These are phyloP conservation scores for Cremastobaeus sp. DNA, from an alignment of 2,888 invertebrate species.

Conservation along the genomic window DNA sequence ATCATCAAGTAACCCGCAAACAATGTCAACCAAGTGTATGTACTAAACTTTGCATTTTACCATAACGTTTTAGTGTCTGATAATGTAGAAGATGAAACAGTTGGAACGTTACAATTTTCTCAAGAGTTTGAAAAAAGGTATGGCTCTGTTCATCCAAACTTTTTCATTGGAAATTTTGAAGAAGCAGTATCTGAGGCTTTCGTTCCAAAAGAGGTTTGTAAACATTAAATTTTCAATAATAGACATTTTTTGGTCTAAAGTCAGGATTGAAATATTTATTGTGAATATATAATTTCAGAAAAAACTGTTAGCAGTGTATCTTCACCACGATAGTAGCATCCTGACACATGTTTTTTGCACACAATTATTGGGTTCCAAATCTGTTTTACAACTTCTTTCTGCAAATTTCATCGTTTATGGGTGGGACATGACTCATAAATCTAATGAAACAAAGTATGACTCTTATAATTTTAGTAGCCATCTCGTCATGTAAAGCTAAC, in stretches of 20 bases:
- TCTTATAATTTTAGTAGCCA: no score
- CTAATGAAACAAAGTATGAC: constrained; percentile 88
- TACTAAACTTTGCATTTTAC: constrained; percentile 24
- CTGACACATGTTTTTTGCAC: constrained; percentile 98
- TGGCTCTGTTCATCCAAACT: constrained; percentile 91
- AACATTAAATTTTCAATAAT: not conserved
- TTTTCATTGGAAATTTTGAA: constrained; percentile 94
- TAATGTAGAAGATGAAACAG: constrained; percentile 89
- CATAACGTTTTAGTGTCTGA: constrained; percentile 86
- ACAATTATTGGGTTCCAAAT: constrained; percentile 93
- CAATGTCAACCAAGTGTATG: no score
- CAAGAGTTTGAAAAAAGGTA: constrained; percentile 91
- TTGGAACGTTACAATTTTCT: constrained; percentile 91
- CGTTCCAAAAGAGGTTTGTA: constrained; percentile 87
- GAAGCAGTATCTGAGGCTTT: constrained; percentile 95
- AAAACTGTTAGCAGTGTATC: constrained; percentile 94
- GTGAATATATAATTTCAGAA: constrained; percentile 82
- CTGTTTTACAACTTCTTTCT: constrained; percentile 91
- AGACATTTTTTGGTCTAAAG: not conserved
- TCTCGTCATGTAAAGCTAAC: constrained; percentile 15
- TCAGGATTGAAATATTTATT: not conserved
- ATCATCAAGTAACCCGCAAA: no score
- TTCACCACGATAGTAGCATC: constrained; percentile 97
- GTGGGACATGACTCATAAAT: constrained; percentile 96
- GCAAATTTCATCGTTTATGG: constrained; percentile 96